phyloP scores from a whole-genome alignment of 1,140 invertebrate genomes.

The Stenopsyche tienmushanensis region DNA sequence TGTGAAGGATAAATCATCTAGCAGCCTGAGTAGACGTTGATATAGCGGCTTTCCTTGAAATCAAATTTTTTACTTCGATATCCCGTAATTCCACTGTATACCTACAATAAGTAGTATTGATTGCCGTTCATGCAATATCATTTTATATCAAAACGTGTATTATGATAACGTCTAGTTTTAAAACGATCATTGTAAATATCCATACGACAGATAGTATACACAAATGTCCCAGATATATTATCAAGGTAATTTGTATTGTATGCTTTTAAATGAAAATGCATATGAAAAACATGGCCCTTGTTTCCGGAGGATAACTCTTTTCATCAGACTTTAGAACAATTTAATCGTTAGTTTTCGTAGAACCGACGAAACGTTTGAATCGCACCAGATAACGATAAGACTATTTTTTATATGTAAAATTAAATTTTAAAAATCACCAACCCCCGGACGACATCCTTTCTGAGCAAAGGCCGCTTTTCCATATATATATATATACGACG shows the following conservation, averaged over 20 bases:
- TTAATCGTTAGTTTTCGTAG: not conserved
- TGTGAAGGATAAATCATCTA: not conserved
- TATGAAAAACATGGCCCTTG: not conserved
- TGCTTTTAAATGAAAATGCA: not conserved
- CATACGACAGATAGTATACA: slow-evolving; percentile 20
- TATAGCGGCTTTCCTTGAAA: not conserved
- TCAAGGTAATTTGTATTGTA: not conserved
- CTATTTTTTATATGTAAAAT: no score
- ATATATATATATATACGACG: no score
- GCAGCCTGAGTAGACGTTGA: not conserved
- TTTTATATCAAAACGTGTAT: not conserved
- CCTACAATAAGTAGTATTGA: slow-evolving; percentile 16
- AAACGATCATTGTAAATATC: slow-evolving; percentile 23
- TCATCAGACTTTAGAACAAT: not conserved
- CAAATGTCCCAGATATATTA: not conserved
- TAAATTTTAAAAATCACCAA: no score
- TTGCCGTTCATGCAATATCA: slow-evolving; percentile 16
- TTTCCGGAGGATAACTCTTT: not conserved
- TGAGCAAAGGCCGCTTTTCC: no score
- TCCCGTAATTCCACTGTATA: slow-evolving; percentile 10
- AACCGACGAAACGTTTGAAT: no score
- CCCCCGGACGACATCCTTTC: no score
- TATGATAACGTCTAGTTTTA: not conserved
- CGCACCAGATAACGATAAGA: no score
- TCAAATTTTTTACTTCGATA: not conserved